phyloP scores from a whole-genome alignment of 2,888 invertebrate species.

The Sesia bembeciformis region DNA sequence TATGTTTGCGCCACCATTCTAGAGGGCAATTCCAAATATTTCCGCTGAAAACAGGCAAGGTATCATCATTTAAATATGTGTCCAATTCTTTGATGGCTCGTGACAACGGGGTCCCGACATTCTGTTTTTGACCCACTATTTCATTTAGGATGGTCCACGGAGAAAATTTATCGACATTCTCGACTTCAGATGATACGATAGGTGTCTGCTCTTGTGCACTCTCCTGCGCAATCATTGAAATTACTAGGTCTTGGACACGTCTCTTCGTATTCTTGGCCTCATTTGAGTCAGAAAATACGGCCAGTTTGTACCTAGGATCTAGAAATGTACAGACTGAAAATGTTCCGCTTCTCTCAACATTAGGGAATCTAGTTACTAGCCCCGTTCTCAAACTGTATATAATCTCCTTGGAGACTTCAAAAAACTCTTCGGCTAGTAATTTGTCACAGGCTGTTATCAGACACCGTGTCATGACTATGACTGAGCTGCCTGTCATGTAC shows the following conservation, averaged over 20 bases:
- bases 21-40: constrained; percentile 11
- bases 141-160: background rate
- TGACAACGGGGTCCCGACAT: constrained; percentile 12
- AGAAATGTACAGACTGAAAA: no score
- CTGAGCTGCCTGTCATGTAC: constrained; percentile 14
- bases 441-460: constrained; percentile 13
- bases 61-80: constrained; percentile 12
- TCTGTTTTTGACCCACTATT: background rate
- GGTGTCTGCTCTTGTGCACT: background rate
- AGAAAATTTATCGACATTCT: background rate
- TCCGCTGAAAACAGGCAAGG: constrained; percentile 11
- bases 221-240: background rate
- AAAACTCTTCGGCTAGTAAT: no score
- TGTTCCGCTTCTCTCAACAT: no score
- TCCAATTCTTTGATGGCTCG: no score
- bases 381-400: no score
- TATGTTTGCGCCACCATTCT: constrained; percentile 13
- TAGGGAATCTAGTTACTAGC: no score
- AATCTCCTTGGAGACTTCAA: no score
- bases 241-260: background rate
- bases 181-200: background rate
- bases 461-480: constrained; percentile 15
- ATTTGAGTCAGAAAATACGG: no score
- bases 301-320: no score
- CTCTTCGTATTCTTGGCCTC: no score